Conservation (phyloP, 2,888 invertebrate species). For the Drosophila yooni region DNA sequence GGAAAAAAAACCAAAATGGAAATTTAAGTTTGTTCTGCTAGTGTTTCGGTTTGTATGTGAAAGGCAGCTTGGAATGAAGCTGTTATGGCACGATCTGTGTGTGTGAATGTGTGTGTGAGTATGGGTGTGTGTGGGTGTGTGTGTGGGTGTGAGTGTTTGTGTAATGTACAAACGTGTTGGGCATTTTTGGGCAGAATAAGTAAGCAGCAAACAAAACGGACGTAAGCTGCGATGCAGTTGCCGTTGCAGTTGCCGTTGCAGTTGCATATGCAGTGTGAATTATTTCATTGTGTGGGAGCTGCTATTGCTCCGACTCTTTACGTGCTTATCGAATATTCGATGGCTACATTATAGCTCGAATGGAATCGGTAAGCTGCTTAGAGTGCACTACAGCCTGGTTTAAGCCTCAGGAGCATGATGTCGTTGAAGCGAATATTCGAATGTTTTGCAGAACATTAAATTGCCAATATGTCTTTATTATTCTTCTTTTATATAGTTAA, state of each 20-base stretch:
- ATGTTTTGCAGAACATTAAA: conserved; percentile 72
- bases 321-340: conserved; percentile 59
- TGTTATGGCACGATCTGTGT: conserved; percentile 36
- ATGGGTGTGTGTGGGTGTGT: not conserved
- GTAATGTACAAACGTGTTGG: conserved; percentile 61
- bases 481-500: conserved; percentile 23
- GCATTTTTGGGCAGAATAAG: conserved; percentile 58
- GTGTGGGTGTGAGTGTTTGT: conserved; percentile 6
- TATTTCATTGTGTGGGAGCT: conserved; percentile 12
- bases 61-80: conserved; percentile 62
- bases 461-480: conserved; percentile 76
- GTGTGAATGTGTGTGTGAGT: conserved; percentile 5
- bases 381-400: conserved; percentile 46
- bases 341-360: conserved; percentile 44
- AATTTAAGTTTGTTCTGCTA: conserved; percentile 18
- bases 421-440: conserved; percentile 47
- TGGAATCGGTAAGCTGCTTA: conserved; percentile 56
- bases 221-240: conserved; percentile 28
- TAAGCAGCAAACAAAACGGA: conserved; percentile 49
- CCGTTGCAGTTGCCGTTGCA: conserved; percentile 14
- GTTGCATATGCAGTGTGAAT: conserved; percentile 24
- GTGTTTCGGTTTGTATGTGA: conserved; percentile 39
- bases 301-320: conserved; percentile 38
- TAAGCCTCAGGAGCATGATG: conserved; percentile 64
- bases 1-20: conserved; percentile 1